A percentile compares a stretch with the other conserved stretches of the same genome.
Conservation (phyloP, 1,140 invertebrate species). For the Drosophila funebris region DNA sequence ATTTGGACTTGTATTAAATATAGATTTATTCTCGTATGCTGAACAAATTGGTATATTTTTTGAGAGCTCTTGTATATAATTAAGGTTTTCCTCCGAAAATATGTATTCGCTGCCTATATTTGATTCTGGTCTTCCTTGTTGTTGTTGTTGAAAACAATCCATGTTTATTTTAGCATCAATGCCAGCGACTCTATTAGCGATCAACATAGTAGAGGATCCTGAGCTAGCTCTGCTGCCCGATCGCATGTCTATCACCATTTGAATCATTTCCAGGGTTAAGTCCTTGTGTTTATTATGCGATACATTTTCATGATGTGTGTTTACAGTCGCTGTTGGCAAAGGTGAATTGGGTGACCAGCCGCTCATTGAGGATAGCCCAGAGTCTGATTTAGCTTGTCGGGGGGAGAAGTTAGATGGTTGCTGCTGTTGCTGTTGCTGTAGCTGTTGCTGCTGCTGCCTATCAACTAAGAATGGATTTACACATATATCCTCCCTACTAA, state of each 20-base stretch:
- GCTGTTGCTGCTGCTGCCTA: not conserved
- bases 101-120: constrained; percentile 35
- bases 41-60: constrained; percentile 83
- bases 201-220: no score
- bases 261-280: constrained; percentile 17
- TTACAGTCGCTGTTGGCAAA: constrained; percentile 21
- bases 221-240: not conserved
- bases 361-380: constrained; percentile 93
- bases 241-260: constrained; percentile 19
- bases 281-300: constrained; percentile 33
- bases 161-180: not conserved
- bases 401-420: constrained; percentile 85
- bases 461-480: constrained; percentile 48
- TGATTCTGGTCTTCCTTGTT: not conserved
- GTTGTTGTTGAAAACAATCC: not conserved
- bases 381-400: constrained; percentile 90
- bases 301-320: constrained; percentile 7
- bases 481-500: not conserved
- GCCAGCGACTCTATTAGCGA: not conserved
- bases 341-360: constrained; percentile 92
- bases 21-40: constrained; percentile 80
- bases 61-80: constrained; percentile 80
- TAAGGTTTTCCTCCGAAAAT: constrained; percentile 75
- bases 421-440: constrained; percentile 42
- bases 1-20: constrained; percentile 53